Conservation (phyloP, 2,888 invertebrate genomes). For the Lochmaea crataegi region DNA sequence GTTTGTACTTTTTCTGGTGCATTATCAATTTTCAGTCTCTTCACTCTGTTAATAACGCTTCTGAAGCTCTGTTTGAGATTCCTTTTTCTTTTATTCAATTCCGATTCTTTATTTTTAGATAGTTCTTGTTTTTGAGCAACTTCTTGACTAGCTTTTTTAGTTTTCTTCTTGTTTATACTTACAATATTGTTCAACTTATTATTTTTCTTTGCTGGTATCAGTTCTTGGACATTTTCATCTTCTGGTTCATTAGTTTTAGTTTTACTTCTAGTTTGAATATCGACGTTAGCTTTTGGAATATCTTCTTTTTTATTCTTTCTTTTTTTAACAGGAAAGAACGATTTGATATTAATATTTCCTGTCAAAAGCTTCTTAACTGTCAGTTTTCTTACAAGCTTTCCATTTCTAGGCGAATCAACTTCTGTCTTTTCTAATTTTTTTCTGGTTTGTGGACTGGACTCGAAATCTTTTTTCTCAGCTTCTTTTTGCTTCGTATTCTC, state of each 20-base stretch:
- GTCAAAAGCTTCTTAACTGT: conserved; percentile 47
- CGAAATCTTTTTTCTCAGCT: conserved; percentile 37
- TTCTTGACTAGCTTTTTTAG: conserved; percentile 33
- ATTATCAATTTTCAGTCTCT: conserved; percentile 51
- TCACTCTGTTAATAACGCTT: conserved; percentile 56
- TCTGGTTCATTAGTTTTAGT: conserved; percentile 38
- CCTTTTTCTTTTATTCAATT: conserved; percentile 47
- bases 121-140: conserved; percentile 14
- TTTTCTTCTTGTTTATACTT: conserved; percentile 45
- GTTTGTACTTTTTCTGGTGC: conserved; percentile 32
- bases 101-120: conserved; percentile 23
- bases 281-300: conserved; percentile 18
- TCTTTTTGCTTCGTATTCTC: conserved; percentile 31
- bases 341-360: conserved; percentile 55
- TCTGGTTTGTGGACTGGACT: conserved; percentile 27
- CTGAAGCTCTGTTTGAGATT: conserved; percentile 53
- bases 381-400: conserved; percentile 42
- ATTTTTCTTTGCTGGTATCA: conserved; percentile 34
- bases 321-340: conserved; percentile 57
- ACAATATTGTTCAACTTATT: conserved; percentile 48
- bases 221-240: conserved; percentile 23
- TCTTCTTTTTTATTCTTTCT: conserved; percentile 43
- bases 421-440: conserved; percentile 28
- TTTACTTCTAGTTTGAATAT: conserved; percentile 37
- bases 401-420: conserved; percentile 43